These are phyloP conservation scores for Babylonia areolata DNA, from an alignment of 1,140 invertebrate genomes.

Conservation along the genomic window DNA sequence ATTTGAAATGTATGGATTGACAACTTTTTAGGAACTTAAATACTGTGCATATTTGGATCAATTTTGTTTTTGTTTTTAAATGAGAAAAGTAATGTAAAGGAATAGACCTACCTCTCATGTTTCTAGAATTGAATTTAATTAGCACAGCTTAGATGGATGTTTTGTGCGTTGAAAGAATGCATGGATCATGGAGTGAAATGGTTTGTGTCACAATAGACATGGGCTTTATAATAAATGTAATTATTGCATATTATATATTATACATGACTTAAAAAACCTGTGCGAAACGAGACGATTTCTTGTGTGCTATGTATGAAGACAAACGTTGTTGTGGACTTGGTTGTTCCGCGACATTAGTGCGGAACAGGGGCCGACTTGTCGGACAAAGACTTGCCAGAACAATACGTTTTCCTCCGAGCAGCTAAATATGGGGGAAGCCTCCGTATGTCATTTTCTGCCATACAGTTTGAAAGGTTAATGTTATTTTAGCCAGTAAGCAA, in stretches of 20 bases:
- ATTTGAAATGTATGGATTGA: no score
- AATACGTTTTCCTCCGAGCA: not conserved
- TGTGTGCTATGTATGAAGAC: not conserved
- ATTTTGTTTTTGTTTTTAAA: no score
- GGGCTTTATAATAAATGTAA: not conserved
- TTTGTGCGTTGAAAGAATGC: not conserved
- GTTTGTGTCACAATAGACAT: not conserved
- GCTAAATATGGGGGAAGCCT: not conserved
- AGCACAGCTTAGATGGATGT: no score
- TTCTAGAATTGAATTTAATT: no score
- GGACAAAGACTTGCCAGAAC: constrained; percentile 9
- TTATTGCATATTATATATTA: not conserved
- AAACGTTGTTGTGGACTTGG: not conserved
- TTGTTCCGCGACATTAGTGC: not conserved
- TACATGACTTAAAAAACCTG: not conserved
- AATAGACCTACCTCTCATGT: no score
- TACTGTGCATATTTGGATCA: no score
- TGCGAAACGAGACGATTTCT: constrained; percentile 23
- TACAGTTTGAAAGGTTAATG: not conserved
- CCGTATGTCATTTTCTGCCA: constrained; percentile 7
- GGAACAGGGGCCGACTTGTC: not conserved
- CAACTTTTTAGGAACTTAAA: no score
- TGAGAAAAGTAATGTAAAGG: no score
- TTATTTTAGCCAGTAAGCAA: constrained; percentile 1
- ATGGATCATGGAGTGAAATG: not conserved